Evolutionary conservation across 2,888 invertebrate species (phyloP).

Genomic region (Eilema depressum): DNA sequence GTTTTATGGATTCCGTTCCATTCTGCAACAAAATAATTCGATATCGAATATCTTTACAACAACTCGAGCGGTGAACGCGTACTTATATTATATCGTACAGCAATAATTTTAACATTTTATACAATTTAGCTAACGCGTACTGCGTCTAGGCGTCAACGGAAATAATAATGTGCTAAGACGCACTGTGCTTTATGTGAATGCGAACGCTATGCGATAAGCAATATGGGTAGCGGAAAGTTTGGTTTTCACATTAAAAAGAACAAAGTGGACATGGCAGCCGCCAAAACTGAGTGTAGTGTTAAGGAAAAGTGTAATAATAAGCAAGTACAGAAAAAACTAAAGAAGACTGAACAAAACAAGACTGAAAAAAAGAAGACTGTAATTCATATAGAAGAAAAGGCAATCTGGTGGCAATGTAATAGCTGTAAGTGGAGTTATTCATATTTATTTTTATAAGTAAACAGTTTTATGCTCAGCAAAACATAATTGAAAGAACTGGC

Average conservation of each 20-base stretch:
- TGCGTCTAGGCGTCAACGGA: conserved; percentile 60
- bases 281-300: conserved; percentile 83
- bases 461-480: neutral
- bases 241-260: conserved; percentile 77
- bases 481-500: conserved; percentile 6
- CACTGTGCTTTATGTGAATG: conserved; percentile 52
- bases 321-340: conserved; percentile 82
- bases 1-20: conserved; percentile 80
- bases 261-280: conserved; percentile 72
- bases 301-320: conserved; percentile 81
- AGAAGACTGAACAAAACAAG: conserved; percentile 84
- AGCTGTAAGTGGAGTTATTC: conserved; percentile 73
- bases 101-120: conserved; percentile 64
- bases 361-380: conserved; percentile 85
- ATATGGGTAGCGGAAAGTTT: conserved; percentile 84
- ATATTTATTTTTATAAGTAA: conserved; percentile 2
- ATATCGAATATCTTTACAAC: conserved; percentile 81
- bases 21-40: conserved; percentile 77
- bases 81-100: conserved; percentile 63
- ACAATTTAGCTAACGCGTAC: conserved; percentile 54
- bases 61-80: conserved; percentile 67
- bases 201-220: conserved; percentile 65
- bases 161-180: conserved; percentile 59
- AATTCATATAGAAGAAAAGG: conserved; percentile 73
- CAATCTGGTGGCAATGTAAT: conserved; percentile 85